Percentiles rank a stretch among this genome's conserved stretches.
phyloP scores from a whole-genome alignment of 2,888 invertebrate species.

The Caenorhabditis panamensis region DNA sequence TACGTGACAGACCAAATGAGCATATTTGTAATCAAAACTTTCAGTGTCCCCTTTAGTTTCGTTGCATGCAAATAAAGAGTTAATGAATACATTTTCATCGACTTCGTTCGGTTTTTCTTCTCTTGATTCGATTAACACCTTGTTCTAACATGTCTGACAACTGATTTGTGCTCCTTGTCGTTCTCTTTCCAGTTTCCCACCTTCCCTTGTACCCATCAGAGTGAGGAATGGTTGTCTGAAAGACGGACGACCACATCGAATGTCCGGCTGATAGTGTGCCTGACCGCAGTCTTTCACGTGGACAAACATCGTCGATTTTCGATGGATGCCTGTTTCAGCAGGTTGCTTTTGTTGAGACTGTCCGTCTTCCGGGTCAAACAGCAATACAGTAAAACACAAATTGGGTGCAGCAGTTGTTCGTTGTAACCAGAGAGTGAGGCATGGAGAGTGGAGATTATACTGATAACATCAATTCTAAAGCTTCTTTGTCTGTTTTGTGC shows the following conservation, averaged over 20 bases:
- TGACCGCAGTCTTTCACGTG: constrained; percentile 12
- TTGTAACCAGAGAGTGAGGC: too few relatives aligned
- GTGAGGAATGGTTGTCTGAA: background rate
- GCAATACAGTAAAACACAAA: background rate
- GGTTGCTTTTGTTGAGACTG: background rate
- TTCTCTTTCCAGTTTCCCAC: background rate
- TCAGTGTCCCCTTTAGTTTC: too few relatives aligned
- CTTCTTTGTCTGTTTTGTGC: too few relatives aligned
- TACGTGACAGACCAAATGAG: constrained; percentile 11
- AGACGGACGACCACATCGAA: constrained; percentile 7
- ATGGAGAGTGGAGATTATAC: too few relatives aligned
- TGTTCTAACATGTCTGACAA: background rate
- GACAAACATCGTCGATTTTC: constrained; percentile 2
- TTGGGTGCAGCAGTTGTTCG: too few relatives aligned
- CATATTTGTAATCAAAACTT: background rate
- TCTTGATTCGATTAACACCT: constrained; percentile 10
- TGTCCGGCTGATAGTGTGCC: constrained; percentile 22
- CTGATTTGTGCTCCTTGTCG: background rate
- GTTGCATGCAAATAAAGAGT: background rate
- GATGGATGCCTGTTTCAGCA: constrained; percentile 2
- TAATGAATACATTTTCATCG: background rate
- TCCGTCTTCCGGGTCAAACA: constrained; percentile 8
- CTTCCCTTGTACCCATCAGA: background rate
- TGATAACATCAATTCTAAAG: too few relatives aligned
- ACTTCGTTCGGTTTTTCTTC: constrained; percentile 1